Evolutionary conservation across 2,797 vertebrate species (phyloP), one percentile per base, ranked within the genome.

Genomic region (Apogon hyalosoma): DNA sequence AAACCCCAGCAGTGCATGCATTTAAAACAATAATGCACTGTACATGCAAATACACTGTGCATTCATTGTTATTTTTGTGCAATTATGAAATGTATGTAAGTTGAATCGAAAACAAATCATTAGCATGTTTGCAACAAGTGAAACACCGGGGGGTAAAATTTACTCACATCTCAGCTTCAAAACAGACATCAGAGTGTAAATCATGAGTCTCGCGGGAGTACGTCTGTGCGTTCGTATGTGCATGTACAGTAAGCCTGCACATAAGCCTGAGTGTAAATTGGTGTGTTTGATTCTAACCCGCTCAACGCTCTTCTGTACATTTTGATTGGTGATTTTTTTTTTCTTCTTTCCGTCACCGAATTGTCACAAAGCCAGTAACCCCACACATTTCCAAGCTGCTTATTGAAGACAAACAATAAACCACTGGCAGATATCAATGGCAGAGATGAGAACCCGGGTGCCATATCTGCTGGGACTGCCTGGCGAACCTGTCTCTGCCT

Each of bases 381-480:
- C 75, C 74, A 63, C 87, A 84, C 89, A 73, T 88, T 91, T 87
- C 66, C 87, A 91, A 93, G 88, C 89, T 94, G 88, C 69, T 67
- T 91, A 93, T 90, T 92, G 94, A 95, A 95, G 92, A 90, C 92
- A 92, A 92, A 94, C 95, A 95, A 96, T 96, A 96, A 96, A 96
- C 68, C 77, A 81, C 59, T 85, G 85, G 84, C 87, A 88, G 80
- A 89, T 91, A 90, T 92, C 94, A 92, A 89, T 94, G 94, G 94
- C 93, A 89, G 94, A 94, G 96, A 97, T 95, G 93, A 94, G 81
- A 90, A 87, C 73, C 65, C 63, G 83, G 92, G 93, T 89, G 90
- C 93, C 91, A 88, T 95, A 94, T 96, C 95, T 96, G 93, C 93
- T 89, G 92, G 95, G 93, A 95, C 91, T 95, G 95, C 93, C 93